phyloP scores from a whole-genome alignment of 2,797 vertebrate species.

The Pantherophis vulpinus region DNA sequence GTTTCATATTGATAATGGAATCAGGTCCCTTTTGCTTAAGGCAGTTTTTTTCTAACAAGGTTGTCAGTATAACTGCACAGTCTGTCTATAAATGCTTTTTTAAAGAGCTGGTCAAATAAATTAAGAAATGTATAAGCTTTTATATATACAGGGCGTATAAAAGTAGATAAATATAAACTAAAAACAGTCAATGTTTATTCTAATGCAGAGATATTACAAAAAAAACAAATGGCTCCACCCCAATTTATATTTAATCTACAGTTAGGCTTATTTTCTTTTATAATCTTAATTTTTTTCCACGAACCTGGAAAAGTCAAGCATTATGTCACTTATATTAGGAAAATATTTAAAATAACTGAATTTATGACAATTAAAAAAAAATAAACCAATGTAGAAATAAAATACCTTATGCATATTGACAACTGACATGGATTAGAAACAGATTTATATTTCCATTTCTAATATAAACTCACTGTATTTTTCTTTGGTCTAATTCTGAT shows the following conservation, averaged over 20 bases:
- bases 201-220: background rate
- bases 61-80: background rate
- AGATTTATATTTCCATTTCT: background rate
- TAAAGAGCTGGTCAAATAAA: background rate
- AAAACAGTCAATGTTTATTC: background rate
- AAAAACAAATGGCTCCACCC: background rate
- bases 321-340: background rate
- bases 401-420: background rate
- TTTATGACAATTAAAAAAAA: background rate
- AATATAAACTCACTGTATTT: background rate
- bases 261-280: background rate
- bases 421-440: background rate
- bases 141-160: background rate
- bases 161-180: background rate
- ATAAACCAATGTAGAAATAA: background rate
- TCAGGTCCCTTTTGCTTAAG: background rate
- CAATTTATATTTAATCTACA: background rate
- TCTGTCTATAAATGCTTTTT: background rate
- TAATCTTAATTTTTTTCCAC: background rate
- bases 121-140: background rate
- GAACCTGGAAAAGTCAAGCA: background rate
- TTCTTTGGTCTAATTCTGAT: background rate
- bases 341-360: background rate
- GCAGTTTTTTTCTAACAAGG: background rate
- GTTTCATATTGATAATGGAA: slow-evolving; percentile 9